phyloP scores from a whole-genome alignment of 2,797 vertebrate species.

The Micromesistius poutassou region DNA sequence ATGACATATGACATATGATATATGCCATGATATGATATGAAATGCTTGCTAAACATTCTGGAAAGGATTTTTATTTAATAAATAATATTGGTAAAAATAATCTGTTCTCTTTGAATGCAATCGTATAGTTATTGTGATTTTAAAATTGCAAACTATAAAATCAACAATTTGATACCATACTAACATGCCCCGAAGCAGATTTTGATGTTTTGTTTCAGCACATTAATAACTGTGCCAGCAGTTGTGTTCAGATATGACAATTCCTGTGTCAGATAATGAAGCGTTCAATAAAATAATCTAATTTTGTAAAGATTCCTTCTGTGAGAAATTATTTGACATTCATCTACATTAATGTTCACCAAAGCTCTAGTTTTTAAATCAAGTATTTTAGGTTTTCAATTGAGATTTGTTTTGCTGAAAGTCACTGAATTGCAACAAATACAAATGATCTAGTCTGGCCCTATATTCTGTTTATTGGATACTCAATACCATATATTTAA shows the following conservation, averaged over 20 bases:
- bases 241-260: background rate
- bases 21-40: background rate
- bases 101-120: background rate
- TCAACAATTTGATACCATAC: background rate
- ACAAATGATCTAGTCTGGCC: no score
- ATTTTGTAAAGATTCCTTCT: background rate
- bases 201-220: background rate
- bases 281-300: background rate
- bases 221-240: background rate
- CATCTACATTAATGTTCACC: no score
- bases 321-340: background rate
- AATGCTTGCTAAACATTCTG: background rate
- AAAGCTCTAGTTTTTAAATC: no score
- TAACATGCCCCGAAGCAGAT: background rate
- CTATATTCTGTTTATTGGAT: background rate
- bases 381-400: no score
- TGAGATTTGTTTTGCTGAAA: no score
- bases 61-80: background rate
- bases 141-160: constrained; percentile 17
- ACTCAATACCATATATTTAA: background rate
- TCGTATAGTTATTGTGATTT: constrained; percentile 8
- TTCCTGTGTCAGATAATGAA: background rate
- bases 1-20: background rate
- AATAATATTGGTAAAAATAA: background rate
- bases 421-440: no score